A percentile compares a stretch with the other conserved stretches of the same genome.
phyloP scores from a whole-genome alignment of 2,113 vertebrate genomes.

The Hirundichthys speculiger region DNA sequence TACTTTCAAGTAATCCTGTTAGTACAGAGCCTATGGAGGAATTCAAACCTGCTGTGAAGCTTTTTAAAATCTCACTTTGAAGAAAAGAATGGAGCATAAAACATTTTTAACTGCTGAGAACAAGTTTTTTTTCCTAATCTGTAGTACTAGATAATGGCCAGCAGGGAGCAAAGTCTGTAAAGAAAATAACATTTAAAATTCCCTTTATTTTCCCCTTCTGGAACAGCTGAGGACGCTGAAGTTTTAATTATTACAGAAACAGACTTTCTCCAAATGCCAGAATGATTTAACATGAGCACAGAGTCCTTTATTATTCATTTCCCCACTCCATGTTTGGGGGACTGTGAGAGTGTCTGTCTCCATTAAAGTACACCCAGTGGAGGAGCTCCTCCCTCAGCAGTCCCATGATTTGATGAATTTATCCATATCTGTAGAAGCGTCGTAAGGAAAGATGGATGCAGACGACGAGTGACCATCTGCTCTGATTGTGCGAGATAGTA shows the following conservation, averaged over 20 bases:
- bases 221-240: background rate
- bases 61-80: no score
- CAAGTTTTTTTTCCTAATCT: constrained; percentile 20
- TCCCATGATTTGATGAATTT: constrained; percentile 11
- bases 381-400: constrained; percentile 4
- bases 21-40: no score
- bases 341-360: no score
- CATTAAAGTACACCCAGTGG: background rate
- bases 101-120: background rate
- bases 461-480: constrained; percentile 25
- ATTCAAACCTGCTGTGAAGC: no score
- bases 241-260: constrained; percentile 12
- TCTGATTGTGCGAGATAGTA: constrained; percentile 1
- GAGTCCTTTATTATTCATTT: no score
- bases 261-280: background rate
- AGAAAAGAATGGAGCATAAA: no score
- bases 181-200: constrained; percentile 11
- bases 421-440: constrained; percentile 27
- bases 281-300: background rate
- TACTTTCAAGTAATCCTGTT: no score
- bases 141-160: constrained; percentile 62
- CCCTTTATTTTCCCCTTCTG: background rate
- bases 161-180: constrained; percentile 72
- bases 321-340: no score
- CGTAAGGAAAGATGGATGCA: background rate